Conservation (phyloP, 2,113 vertebrate species). For the Cinclus cinclus region DNA sequence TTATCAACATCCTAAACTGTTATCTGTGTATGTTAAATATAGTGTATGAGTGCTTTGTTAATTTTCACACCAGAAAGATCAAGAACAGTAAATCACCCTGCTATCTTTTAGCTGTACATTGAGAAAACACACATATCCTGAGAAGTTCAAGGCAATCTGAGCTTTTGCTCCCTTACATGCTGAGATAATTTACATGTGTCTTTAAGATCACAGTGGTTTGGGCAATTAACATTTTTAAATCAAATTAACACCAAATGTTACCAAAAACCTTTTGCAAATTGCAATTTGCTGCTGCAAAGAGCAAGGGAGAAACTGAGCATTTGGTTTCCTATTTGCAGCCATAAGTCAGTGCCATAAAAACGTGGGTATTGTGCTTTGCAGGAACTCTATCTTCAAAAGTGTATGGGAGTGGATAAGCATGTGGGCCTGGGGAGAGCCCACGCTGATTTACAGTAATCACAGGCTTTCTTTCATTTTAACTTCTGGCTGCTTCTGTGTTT, state of each 20-base stretch:
- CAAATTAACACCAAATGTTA: constrained; percentile 48
- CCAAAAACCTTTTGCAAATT: constrained; percentile 38
- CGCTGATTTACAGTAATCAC: not conserved
- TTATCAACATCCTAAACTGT: not conserved
- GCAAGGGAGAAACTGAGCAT: not conserved
- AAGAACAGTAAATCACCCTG: not conserved
- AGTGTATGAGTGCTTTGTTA: not conserved
- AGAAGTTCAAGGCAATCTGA: not conserved
- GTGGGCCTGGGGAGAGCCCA: not conserved
- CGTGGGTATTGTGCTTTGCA: not conserved
- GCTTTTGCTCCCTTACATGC: not conserved
- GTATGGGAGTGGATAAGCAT: not conserved
- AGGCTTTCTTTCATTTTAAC: not conserved
- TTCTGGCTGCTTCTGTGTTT: not conserved
- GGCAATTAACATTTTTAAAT: constrained; percentile 30
- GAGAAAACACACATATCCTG: not conserved
- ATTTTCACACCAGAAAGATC: not conserved
- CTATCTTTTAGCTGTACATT: not conserved
- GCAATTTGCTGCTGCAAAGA: constrained; percentile 12
- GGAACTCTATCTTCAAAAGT: not conserved
- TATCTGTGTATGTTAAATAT: not conserved
- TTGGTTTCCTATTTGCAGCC: constrained; percentile 34
- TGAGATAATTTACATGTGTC: constrained; percentile 32
- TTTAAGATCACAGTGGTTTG: constrained; percentile 27
- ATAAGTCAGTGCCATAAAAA: not conserved